Percentiles rank a stretch among this genome's conserved stretches.
Conservation (phyloP, 2,113 vertebrate genomes). For the Scortum barcoo region DNA sequence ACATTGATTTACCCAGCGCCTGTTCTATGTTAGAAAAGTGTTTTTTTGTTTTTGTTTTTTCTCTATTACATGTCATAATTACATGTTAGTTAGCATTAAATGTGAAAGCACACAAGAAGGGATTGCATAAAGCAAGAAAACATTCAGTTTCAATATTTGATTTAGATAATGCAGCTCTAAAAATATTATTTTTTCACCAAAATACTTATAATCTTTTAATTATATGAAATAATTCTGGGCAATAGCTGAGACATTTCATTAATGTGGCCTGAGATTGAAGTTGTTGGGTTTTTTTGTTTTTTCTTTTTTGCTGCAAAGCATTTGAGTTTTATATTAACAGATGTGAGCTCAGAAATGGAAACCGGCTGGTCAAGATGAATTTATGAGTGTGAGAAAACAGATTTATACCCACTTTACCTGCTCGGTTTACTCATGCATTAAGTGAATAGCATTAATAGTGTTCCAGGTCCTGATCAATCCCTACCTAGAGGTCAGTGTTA, state of each 20-base stretch:
- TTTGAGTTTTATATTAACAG: neutral
- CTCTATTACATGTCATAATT: neutral
- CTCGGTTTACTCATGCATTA: neutral
- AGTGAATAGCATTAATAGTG: neutral
- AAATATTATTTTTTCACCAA: neutral
- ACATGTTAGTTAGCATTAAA: conserved; percentile 35
- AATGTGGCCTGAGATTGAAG: conserved; percentile 9
- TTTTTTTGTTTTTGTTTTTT: neutral
- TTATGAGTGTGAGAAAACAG: neutral
- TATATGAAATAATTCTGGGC: neutral
- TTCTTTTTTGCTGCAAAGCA: neutral
- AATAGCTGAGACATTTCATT: neutral
- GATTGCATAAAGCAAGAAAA: conserved; percentile 10
- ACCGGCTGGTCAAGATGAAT: conserved; percentile 2
- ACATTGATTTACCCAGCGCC: neutral
- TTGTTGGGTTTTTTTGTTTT: neutral
- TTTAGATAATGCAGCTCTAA: neutral
- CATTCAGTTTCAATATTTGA: neutral
- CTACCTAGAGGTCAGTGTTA: too few relatives aligned
- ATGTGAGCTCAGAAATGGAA: neutral
- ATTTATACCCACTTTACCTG: neutral
- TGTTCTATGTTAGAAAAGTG: neutral
- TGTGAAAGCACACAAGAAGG: conserved; percentile 36
- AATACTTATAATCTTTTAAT: neutral
- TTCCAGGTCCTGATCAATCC: neutral